A percentile compares a stretch with the other conserved stretches of the same genome.
These are phyloP conservation scores for Drosophila monieri DNA, from an alignment of 2,888 invertebrate species.

Conservation along the genomic window DNA sequence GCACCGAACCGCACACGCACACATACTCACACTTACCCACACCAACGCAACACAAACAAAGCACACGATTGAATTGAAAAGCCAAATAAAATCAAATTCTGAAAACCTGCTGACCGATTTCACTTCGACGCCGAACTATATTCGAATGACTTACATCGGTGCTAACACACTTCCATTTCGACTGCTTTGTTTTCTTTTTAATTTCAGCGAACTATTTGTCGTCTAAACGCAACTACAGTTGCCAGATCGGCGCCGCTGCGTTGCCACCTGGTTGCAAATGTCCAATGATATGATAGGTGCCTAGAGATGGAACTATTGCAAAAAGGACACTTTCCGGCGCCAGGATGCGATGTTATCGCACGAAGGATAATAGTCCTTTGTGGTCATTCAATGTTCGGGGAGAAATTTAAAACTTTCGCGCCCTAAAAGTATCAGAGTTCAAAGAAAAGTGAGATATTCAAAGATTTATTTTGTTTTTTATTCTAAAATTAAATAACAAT, in stretches of 20 bases:
- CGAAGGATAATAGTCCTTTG: background rate
- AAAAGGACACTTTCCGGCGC: background rate
- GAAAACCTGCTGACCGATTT: constrained; percentile 10
- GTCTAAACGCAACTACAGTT: constrained; percentile 5
- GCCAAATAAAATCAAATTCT: constrained; percentile 30
- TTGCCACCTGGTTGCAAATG: constrained; percentile 1
- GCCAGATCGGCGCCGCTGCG: constrained; percentile 4
- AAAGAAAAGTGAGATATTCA: too few species aligned
- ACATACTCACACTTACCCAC: constrained; percentile 26
- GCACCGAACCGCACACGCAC: constrained; percentile 5
- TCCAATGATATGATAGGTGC: background rate
- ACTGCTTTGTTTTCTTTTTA: constrained; percentile 34
- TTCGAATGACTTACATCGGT: constrained; percentile 58
- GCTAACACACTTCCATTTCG: constrained; percentile 72
- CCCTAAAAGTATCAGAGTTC: too few species aligned
- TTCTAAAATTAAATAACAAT: background rate
- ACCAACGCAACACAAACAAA: constrained; percentile 48
- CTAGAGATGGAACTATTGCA: background rate
- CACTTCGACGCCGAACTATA: constrained; percentile 5
- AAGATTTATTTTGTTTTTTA: too few species aligned
- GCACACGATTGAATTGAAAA: constrained; percentile 42
- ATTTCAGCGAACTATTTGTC: constrained; percentile 20
- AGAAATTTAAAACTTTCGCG: background rate
- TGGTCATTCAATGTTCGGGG: background rate
- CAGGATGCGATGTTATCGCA: background rate